Percentiles rank a stretch among this genome's conserved stretches.
Evolutionary conservation across 2,797 vertebrate species (phyloP).

Genomic region (Chrosomus eos): DNA sequence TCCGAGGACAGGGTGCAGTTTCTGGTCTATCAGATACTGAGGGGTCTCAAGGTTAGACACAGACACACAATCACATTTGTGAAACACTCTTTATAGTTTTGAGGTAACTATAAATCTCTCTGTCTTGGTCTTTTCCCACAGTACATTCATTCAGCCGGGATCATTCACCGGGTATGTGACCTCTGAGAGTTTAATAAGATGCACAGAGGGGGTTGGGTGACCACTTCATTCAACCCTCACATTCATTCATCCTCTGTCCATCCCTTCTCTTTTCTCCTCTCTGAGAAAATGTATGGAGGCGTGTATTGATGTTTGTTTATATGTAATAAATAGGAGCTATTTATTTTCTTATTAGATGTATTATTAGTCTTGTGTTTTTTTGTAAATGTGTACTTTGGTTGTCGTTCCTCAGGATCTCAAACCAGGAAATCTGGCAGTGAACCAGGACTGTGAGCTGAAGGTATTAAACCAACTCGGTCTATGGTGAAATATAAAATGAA

Average conservation of each 20-base stretch:
- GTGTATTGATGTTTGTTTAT: conserved; percentile 5
- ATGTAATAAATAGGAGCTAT: not conserved
- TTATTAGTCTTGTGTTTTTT: not conserved
- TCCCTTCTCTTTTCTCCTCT: conserved; percentile 37
- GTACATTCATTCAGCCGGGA: conserved; percentile 98
- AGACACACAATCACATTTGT: not conserved
- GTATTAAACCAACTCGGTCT: conserved; percentile 66
- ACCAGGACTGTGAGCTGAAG: conserved; percentile 97
- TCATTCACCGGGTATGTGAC: conserved; percentile 93
- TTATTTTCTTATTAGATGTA: not conserved
- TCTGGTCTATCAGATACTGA: conserved; percentile 94
- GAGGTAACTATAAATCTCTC: conserved; percentile 11
- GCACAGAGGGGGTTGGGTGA: conserved; percentile 60
- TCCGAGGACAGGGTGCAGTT: conserved; percentile 94
- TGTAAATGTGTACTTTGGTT: conserved; percentile 19
- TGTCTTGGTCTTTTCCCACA: conserved; percentile 64
- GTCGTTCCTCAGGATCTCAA: conserved; percentile 86
- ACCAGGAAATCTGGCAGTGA: conserved; percentile 94
- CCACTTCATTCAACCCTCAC: conserved; percentile 63
- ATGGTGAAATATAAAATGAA: not conserved
- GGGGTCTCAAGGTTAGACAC: conserved; percentile 89
- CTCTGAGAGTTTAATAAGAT: conserved; percentile 69
- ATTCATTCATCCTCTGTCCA: conserved; percentile 67
- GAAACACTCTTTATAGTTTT: not conserved
- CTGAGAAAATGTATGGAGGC: not conserved